Evolutionary conservation across 2,888 invertebrate species (phyloP).

Genomic region (Platynereis dumerilii): DNA sequence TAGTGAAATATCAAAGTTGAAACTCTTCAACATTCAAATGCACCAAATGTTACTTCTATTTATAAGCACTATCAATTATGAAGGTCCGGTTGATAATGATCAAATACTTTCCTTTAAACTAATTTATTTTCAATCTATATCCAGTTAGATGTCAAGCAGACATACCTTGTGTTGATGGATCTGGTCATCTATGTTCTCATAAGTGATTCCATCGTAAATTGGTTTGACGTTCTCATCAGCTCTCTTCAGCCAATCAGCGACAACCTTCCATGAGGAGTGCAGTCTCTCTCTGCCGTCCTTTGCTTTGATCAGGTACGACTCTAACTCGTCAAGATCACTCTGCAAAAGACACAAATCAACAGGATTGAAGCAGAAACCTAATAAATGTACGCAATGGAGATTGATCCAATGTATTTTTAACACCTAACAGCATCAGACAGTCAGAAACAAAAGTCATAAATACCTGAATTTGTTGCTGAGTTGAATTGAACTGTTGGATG

Average conservation of each 20-base stretch:
- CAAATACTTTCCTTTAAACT: no score
- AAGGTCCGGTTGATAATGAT: no score
- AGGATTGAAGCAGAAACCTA: background rate
- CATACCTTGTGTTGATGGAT: conserved; percentile 82
- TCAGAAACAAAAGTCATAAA: background rate
- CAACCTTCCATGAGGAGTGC: conserved; percentile 47
- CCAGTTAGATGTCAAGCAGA: no score
- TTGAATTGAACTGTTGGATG: conserved; percentile 44
- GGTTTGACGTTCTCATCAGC: conserved; percentile 64
- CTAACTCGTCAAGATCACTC: conserved; percentile 42
- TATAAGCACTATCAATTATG: no score
- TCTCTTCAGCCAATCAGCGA: conserved; percentile 53
- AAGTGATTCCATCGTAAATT: conserved; percentile 85
- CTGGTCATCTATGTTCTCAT: conserved; percentile 81
- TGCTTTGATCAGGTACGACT: conserved; percentile 48
- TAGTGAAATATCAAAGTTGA: no score
- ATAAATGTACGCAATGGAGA: background rate
- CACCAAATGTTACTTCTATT: no score
- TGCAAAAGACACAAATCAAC: conserved; percentile 31
- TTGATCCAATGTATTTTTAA: no score
- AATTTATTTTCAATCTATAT: no score
- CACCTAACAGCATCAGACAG: no score
- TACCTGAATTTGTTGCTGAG: conserved; percentile 36
- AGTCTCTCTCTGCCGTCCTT: conserved; percentile 49
- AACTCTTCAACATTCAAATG: no score